Percentiles rank a stretch among this genome's conserved stretches.
Conservation (phyloP, 23 tunicate species). For the Phallusia fumigata region DNA sequence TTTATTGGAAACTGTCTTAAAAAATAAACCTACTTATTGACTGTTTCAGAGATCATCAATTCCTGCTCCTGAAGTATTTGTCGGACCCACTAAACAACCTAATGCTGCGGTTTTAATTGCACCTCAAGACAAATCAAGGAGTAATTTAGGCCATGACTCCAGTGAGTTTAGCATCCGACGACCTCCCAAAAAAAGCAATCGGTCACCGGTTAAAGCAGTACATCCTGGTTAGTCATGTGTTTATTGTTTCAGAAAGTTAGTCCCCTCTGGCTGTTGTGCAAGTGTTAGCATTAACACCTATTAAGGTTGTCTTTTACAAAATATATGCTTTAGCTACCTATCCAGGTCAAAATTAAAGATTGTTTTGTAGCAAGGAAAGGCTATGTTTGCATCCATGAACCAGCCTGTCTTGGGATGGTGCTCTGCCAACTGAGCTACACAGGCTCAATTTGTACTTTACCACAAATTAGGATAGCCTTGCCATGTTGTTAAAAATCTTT, state of each 20-base stretch:
- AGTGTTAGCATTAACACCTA: no score
- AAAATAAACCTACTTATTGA: not conserved
- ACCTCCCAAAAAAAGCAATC: not conserved
- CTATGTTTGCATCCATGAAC: no score
- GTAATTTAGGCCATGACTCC: not conserved
- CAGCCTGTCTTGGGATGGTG: no score
- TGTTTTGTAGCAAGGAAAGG: no score
- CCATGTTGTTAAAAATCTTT: no score
- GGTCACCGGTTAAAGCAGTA: constrained; percentile 36
- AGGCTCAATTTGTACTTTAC: no score
- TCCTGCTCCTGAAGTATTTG: not conserved
- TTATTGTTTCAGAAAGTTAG: not conserved
- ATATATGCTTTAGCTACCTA: no score
- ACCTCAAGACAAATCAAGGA: not conserved
- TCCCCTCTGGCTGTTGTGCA: not conserved
- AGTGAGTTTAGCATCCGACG: not conserved
- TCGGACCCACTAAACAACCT: not conserved
- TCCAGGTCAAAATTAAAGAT: no score
- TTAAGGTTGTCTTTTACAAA: no score
- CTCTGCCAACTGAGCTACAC: no score
- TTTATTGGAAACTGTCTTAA: no score
- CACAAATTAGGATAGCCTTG: no score
- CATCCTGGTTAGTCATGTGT: not conserved
- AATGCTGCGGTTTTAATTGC: not conserved
- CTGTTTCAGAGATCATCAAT: not conserved